phyloP scores from a whole-genome alignment of 2,113 vertebrate species.

The Chauna torquata region DNA sequence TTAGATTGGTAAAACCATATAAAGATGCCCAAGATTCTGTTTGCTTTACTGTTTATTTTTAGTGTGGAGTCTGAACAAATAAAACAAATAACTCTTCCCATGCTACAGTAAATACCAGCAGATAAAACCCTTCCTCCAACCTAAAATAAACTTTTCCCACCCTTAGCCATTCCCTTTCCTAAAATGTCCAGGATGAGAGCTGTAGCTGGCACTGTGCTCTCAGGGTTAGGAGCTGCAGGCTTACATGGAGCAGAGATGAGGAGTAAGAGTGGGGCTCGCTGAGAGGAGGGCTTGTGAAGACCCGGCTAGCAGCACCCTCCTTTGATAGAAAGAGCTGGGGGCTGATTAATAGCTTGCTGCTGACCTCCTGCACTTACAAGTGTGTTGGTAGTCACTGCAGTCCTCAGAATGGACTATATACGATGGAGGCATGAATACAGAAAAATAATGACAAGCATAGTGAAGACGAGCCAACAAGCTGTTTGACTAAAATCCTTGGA shows the following conservation, averaged over 20 bases:
- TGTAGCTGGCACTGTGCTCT: not conserved
- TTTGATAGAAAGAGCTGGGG: not conserved
- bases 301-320: accelerated
- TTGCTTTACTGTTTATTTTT: conserved; percentile 34
- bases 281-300: not conserved
- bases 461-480: not conserved
- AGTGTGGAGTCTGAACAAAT: not conserved
- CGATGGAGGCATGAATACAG: not conserved
- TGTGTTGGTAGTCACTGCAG: not conserved
- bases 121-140: not conserved
- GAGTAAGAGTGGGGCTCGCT: not conserved
- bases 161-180: not conserved
- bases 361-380: not conserved
- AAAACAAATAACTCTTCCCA: conserved; percentile 8
- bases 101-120: not conserved
- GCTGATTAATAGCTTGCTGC: not conserved
- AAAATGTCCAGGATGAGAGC: not conserved
- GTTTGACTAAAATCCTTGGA: not conserved
- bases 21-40: not conserved
- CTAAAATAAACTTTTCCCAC: not conserved
- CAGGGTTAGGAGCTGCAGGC: not conserved
- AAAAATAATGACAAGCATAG: not conserved
- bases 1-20: not conserved
- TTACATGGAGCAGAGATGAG: not conserved
- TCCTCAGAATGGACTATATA: not conserved